Percentiles rank a stretch among this genome's conserved stretches.
These are phyloP conservation scores for Eupithecia subfuscata DNA, from an alignment of 2,888 invertebrate genomes.

Conservation along the genomic window DNA sequence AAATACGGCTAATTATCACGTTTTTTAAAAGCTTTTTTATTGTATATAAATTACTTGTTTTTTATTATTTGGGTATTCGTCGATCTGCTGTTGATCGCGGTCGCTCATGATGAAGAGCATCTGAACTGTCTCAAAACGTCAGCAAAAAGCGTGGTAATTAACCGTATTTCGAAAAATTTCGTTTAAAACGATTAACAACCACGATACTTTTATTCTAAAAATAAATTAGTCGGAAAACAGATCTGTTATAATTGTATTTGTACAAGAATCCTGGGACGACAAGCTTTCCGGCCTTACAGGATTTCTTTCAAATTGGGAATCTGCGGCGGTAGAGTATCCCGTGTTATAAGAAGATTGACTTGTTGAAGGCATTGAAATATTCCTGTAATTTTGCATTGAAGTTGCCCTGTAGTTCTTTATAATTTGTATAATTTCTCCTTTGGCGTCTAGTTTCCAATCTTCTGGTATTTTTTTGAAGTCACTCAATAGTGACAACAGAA, in stretches of 20 bases:
- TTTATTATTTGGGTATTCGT: constrained; percentile 14
- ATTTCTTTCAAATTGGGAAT: constrained; percentile 26
- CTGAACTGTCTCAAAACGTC: constrained; percentile 14
- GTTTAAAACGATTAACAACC: constrained; percentile 14
- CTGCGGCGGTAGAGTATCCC: constrained; percentile 25
- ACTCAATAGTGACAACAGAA: constrained; percentile 31
- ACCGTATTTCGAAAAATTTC: constrained; percentile 12
- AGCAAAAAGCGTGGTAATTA: constrained; percentile 14
- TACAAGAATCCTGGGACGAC: constrained; percentile 29
- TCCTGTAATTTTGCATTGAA: constrained; percentile 19
- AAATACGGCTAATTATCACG: constrained; percentile 14
- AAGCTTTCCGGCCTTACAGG: constrained; percentile 31
- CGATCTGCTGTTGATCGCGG: constrained; percentile 10
- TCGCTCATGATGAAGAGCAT: constrained; percentile 13
- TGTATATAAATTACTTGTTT: constrained; percentile 15
- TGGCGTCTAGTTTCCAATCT: constrained; percentile 31
- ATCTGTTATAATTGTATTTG: too few relatives aligned
- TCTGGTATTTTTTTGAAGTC: constrained; percentile 33
- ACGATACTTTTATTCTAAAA: constrained; percentile 16
- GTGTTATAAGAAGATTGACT: too few relatives aligned
- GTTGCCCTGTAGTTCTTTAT: constrained; percentile 26
- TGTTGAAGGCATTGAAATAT: constrained; percentile 23
- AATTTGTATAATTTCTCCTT: too few relatives aligned
- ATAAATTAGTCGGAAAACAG: constrained; percentile 20
- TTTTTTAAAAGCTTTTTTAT: constrained; percentile 5